Evolutionary conservation across 2,113 vertebrate genomes (phyloP).

Genomic region (Panthera leo): DNA sequence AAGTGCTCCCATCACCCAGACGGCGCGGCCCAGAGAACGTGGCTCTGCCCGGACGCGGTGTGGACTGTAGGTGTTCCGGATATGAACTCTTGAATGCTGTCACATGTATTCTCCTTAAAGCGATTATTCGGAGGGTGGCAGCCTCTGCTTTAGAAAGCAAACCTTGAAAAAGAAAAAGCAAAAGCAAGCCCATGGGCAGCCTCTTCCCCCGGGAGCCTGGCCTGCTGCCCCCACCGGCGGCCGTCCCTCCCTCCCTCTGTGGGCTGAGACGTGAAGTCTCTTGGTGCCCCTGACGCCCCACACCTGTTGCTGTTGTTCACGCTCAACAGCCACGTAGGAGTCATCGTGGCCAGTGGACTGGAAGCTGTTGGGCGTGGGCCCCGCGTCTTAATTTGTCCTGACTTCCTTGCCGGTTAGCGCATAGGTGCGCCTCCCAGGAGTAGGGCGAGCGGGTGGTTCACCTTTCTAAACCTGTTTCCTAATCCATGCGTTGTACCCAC

Average conservation of each 20-base stretch:
- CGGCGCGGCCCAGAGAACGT: not conserved
- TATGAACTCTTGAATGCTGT: not conserved
- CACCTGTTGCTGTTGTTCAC: not conserved
- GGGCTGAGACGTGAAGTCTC: not conserved
- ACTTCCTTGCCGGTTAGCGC: not conserved
- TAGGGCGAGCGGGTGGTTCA: not conserved
- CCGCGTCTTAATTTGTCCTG: not conserved
- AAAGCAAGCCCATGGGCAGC: not conserved
- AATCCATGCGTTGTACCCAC: not conserved
- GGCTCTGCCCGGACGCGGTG: not conserved
- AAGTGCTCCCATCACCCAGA: not conserved
- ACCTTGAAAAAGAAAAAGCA: not conserved
- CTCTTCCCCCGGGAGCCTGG: not conserved
- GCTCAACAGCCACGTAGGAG: not conserved
- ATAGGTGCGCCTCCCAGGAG: not conserved
- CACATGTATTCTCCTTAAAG: not conserved
- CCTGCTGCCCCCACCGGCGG: accelerated
- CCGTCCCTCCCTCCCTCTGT: not conserved
- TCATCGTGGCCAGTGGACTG: not conserved
- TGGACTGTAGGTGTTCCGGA: not conserved
- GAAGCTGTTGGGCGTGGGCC: not conserved
- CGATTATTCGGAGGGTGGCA: not conserved
- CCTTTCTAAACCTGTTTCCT: not conserved
- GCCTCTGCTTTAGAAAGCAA: conserved; percentile 15
- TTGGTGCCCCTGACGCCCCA: not conserved